Base-by-base conservation (phyloP, 2,113 vertebrate genomes). In the Galemys pyrenaicus region DNA sequence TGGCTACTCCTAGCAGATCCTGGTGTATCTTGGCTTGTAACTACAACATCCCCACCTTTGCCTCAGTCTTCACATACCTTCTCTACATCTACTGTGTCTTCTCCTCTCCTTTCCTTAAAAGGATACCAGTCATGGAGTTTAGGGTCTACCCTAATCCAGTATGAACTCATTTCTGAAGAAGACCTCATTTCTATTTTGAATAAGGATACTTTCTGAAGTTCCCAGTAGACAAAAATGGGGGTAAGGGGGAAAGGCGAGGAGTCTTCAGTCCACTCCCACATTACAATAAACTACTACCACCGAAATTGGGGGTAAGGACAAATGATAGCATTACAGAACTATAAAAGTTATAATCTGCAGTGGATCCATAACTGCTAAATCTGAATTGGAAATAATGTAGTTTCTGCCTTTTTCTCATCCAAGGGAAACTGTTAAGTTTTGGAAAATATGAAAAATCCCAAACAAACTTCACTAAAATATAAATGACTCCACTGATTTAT, bases 261-360 rank as follows among this genome's bases (percentile, higher is more conserved):
- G 2, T 20, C 67, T 81, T 87, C 60, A 73, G 78, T 2, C n/a
- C 51, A 80, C 37, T 65, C 41, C 41, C 82, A 78, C 70, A 46
- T 91, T 65, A 87, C 91, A 88, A 88, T 79, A 95, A 86, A 78
- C 16, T 10, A 41, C 39, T 15, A 51, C 49, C 3, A 90, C 30
- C 58, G 78, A 85, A 78, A 32, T 2, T 12, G 0, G 24, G 56
- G 37, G 44, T 32, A 65, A 60, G 71, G 32, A 82, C 44, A 75
- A 65, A 71, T 32, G 32, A 64, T 0, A 62, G 32, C 65, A 89
- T 15, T 32, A 79, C 3, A 79, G 60, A 75, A 78, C 37, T 51
- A n/a, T 9, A 65, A 84, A 88, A 86, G 30, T 65, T 58, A 39
- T 28, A 32, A 37, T 64, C 19, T 44, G 65, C 62, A 78, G 46